A percentile compares a stretch with the other conserved stretches of the same genome.
phyloP scores from a whole-genome alignment of 2,113 vertebrate species.

The Alces alces region DNA sequence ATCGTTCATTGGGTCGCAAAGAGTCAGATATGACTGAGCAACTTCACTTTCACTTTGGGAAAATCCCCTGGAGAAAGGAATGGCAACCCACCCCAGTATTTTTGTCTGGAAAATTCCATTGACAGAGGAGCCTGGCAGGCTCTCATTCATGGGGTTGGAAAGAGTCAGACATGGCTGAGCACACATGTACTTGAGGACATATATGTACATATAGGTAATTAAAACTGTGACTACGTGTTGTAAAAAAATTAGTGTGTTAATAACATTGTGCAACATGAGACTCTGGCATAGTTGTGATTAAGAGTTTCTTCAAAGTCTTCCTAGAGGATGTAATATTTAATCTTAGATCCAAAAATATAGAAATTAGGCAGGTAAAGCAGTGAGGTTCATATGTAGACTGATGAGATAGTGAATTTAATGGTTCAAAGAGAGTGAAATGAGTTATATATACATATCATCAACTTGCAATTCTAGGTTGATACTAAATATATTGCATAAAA shows the following conservation, averaged over 20 bases:
- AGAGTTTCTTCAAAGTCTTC: not conserved
- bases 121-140: fast-evolving
- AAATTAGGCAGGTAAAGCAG: not conserved
- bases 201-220: too few relatives aligned
- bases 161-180: not conserved
- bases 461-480: not conserved
- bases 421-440: not conserved
- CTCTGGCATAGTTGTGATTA: not conserved
- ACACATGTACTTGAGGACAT: fast-evolving
- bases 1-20: not conserved
- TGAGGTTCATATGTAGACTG: not conserved
- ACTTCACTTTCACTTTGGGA: not conserved
- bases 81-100: not conserved
- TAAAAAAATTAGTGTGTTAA: not conserved
- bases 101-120: not conserved
- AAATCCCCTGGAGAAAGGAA: not conserved
- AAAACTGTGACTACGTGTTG: not conserved
- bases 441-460: too few relatives aligned
- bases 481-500: not conserved
- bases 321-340: not conserved
- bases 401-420: not conserved
- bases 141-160: not conserved
- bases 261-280: not conserved
- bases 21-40: not conserved
- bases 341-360: not conserved